Conservation (phyloP, 1,140 invertebrate genomes). For the Cydia splendana region DNA sequence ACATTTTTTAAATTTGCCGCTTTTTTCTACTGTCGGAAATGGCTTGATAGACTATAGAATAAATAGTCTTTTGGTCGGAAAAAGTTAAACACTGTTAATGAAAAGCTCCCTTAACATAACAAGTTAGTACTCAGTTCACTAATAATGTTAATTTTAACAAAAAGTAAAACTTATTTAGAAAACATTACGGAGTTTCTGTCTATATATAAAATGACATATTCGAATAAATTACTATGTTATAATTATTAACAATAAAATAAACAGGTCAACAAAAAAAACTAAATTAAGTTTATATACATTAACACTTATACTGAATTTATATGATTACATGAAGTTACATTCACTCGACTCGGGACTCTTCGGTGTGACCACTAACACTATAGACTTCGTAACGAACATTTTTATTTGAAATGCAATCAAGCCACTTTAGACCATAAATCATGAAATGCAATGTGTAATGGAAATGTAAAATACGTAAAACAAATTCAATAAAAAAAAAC, state of each 20-base stretch:
- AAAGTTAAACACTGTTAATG: slow-evolving; percentile 39
- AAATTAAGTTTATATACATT: slow-evolving; percentile 69
- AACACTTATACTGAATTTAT: slow-evolving; percentile 49
- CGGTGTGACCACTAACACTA: slow-evolving; percentile 26
- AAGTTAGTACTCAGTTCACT: slow-evolving; percentile 59
- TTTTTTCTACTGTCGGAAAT: too few relatives aligned
- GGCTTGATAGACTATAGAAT: not conserved
- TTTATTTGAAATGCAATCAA: slow-evolving; percentile 56
- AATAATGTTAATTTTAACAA: slow-evolving; percentile 59
- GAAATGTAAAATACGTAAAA: slow-evolving; percentile 41
- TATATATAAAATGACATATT: slow-evolving; percentile 49
- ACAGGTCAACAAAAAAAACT: slow-evolving; percentile 58
- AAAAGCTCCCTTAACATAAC: slow-evolving; percentile 44
- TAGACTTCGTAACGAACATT: slow-evolving; percentile 22
- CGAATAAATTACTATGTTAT: slow-evolving; percentile 54
- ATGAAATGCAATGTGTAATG: slow-evolving; percentile 58
- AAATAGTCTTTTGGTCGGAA: slow-evolving; percentile 16
- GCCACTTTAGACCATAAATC: slow-evolving; percentile 37
- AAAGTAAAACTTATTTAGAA: slow-evolving; percentile 55
- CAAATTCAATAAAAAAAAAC: slow-evolving; percentile 39
- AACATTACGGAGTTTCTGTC: slow-evolving; percentile 39
- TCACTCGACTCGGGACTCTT: slow-evolving; percentile 13
- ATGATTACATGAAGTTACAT: slow-evolving; percentile 42
- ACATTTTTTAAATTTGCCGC: too few relatives aligned
- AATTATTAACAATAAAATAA: slow-evolving; percentile 61